A percentile compares a stretch with the other conserved stretches of the same genome.
phyloP scores from a whole-genome alignment of 2,797 vertebrate genomes.

The Echiichthys vipera region DNA sequence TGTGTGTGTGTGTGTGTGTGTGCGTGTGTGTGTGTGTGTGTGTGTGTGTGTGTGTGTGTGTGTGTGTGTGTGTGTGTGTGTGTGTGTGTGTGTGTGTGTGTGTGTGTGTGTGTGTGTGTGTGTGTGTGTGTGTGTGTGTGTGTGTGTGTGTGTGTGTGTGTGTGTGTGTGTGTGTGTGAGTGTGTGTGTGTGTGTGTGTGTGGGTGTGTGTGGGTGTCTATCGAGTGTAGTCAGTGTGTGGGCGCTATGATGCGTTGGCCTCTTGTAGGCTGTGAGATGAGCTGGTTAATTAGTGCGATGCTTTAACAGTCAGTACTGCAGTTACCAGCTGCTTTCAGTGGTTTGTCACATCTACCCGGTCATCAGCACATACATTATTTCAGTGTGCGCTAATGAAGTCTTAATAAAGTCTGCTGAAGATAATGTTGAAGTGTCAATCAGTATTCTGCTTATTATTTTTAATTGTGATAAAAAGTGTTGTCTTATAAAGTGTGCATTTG shows the following conservation, averaged over 20 bases:
- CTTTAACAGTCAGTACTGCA: slow-evolving; percentile 45
- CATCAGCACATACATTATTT: slow-evolving; percentile 10
- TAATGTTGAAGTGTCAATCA: slow-evolving; percentile 47
- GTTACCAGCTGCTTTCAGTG: slow-evolving; percentile 49
- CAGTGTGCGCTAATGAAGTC: slow-evolving; percentile 6
- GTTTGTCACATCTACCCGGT: slow-evolving; percentile 49
- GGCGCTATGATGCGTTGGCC: slow-evolving; percentile 38
- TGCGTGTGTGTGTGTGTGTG: background rate
- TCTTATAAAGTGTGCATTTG: slow-evolving; percentile 21
- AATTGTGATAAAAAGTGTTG: no score
- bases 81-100: slow-evolving; percentile 28
- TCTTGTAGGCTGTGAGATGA: slow-evolving; percentile 58
- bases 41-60: background rate
- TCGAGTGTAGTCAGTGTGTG: slow-evolving; percentile 38
- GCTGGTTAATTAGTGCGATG: slow-evolving; percentile 61
- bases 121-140: background rate
- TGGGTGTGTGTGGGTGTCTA: slow-evolving; percentile 21
- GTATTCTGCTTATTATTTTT: slow-evolving; percentile 46
- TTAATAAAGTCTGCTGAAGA: slow-evolving; percentile 6
- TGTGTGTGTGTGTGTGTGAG: background rate
- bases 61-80: slow-evolving; percentile 13
- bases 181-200: slow-evolving; percentile 8
- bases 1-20: background rate
- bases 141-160: background rate
- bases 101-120: slow-evolving; percentile 17